Conservation (phyloP, 2,888 invertebrate genomes). For the Laothoe populi region DNA sequence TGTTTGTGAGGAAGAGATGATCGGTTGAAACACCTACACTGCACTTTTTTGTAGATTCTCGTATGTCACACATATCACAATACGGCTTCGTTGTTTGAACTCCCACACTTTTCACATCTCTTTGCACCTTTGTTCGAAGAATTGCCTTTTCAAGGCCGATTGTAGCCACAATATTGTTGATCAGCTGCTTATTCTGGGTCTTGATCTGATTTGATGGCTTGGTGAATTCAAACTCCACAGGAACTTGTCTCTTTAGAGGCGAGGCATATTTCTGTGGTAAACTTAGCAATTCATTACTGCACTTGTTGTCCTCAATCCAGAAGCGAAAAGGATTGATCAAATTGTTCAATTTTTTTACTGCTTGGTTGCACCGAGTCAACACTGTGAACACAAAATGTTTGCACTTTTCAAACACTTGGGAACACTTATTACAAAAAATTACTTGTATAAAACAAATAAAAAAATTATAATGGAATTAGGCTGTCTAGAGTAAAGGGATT, state of each 20-base stretch:
- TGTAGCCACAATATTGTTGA: slow-evolving; percentile 67
- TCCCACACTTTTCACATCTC: slow-evolving; percentile 66
- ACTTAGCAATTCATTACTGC: slow-evolving; percentile 54
- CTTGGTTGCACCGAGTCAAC: slow-evolving; percentile 69
- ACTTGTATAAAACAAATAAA: neutral
- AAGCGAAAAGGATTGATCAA: slow-evolving; percentile 67
- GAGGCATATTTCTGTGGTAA: slow-evolving; percentile 67
- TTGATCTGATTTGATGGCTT: slow-evolving; percentile 30
- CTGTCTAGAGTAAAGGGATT: neutral
- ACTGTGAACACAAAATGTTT: slow-evolving; percentile 70
- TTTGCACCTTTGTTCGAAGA: slow-evolving; percentile 50
- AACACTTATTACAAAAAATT: neutral
- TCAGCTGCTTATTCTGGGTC: slow-evolving; percentile 66
- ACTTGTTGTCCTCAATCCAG: slow-evolving; percentile 57
- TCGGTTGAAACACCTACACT: slow-evolving; percentile 58
- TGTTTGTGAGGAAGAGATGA: slow-evolving; percentile 56
- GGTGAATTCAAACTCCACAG: slow-evolving; percentile 69
- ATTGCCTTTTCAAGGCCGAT: slow-evolving; percentile 64
- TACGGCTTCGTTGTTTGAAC: slow-evolving; percentile 69
- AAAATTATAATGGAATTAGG: neutral
- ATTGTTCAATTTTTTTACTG: slow-evolving; percentile 59
- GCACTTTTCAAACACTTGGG: slow-evolving; percentile 8
- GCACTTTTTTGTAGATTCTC: slow-evolving; percentile 56
- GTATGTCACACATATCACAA: slow-evolving; percentile 74
- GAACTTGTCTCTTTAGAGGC: slow-evolving; percentile 71